phyloP scores from a whole-genome alignment of 2,888 invertebrate species.

The Melanophora roralis region DNA sequence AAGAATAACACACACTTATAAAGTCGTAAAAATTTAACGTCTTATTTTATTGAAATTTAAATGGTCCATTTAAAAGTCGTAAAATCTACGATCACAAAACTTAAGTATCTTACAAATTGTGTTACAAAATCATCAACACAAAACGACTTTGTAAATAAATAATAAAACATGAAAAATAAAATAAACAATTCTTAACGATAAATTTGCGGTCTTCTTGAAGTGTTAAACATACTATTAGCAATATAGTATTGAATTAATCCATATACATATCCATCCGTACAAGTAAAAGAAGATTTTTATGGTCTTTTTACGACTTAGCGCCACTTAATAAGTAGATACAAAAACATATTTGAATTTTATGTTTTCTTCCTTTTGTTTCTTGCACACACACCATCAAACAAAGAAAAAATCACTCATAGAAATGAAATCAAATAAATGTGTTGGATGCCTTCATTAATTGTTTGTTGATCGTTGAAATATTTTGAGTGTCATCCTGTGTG shows the following conservation, averaged over 20 bases:
- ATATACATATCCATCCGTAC: background rate
- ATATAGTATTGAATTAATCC: conserved; percentile 35
- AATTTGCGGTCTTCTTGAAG: conserved; percentile 70
- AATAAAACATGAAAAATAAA: conserved; percentile 46
- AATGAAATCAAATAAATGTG: background rate
- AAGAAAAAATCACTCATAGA: background rate
- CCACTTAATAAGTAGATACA: conserved; percentile 64
- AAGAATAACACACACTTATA: conserved; percentile 67
- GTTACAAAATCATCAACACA: conserved; percentile 61
- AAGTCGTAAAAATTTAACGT: conserved; percentile 72
- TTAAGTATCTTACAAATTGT: conserved; percentile 71
- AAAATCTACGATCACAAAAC: conserved; percentile 66
- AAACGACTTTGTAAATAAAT: conserved; percentile 26
- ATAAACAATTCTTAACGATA: conserved; percentile 66
- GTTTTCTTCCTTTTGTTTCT: background rate
- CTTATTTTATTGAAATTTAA: conserved; percentile 63
- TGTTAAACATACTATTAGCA: conserved; percentile 30
- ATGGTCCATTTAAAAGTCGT: conserved; percentile 68
- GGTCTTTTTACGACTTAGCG: conserved; percentile 76
- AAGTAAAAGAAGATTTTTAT: conserved; percentile 67
- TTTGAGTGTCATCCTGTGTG: conserved; percentile 4
- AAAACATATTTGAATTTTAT: conserved; percentile 23
- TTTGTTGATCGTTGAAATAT: conserved; percentile 16
- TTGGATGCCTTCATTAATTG: background rate
- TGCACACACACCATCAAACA: background rate